Evolutionary conservation across 1,140 invertebrate species (phyloP), one percentile per base, ranked within the genome.

Genomic region (Charaxes varanes): DNA sequence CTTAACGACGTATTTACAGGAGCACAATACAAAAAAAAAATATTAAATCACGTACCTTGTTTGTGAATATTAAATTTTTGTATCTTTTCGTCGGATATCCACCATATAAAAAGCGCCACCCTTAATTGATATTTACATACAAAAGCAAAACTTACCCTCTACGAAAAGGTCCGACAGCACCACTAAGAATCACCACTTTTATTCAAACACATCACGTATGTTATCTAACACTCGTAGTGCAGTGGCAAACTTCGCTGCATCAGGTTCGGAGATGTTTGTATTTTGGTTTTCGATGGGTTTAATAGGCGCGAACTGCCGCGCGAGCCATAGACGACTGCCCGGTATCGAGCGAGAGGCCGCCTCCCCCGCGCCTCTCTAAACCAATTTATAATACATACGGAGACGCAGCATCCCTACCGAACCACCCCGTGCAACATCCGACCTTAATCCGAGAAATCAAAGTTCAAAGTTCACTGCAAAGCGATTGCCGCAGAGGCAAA

Each of bases 371-470:
- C 78, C 65, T 52, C 72, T 77, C 72, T 81, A 79, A 81, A 81
- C 74, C 77, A 81, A 82, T 82, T 82, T 79, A 82, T 82, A 82
- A 82, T 82, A 82, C 78, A 82, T 82, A 82, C 78, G 58, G 71
- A 74, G 72, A 66, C 70, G 74, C 78, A 82, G 78, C 78, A 82
- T 82, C 78, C 78, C 74, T 59, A 41, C 44, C 26, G 19, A 8
- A 28, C 32, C 18, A 27, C 18, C 33, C 12, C 59, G 42, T 32
- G n/a, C 36, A 7, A 67, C 60, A 47, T 26, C 37, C 47, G 40
- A 68, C 69, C 57, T 37, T 69, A 48, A 2, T 2, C 0, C 40
- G 3, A 18, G 2, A 4, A 1, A 0, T 16, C 51, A 65, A 11
- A 32, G 49, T 34, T 17, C 13, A 52, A 34, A 57, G 49, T 70